These are phyloP conservation scores for Cosmorhoe ocellata DNA, from an alignment of 2,888 invertebrate genomes.

Conservation along the genomic window DNA sequence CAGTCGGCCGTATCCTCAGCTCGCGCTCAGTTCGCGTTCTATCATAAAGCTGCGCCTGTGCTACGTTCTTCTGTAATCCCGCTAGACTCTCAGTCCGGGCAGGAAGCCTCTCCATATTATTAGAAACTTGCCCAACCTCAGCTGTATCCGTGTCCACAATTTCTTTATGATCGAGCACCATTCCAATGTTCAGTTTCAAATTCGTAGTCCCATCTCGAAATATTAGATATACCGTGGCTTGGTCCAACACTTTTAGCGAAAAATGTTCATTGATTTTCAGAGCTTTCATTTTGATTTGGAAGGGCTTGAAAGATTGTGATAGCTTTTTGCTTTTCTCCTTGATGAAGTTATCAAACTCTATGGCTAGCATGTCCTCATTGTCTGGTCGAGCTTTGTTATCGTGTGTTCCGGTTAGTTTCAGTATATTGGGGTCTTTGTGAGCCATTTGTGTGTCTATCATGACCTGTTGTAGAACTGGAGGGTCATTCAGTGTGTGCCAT, in stretches of 20 bases:
- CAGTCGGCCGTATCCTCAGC: conserved; percentile 45
- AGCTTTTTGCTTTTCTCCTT: conserved; percentile 71
- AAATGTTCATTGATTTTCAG: conserved; percentile 74
- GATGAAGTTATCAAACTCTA: conserved; percentile 72
- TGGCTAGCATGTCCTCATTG: conserved; percentile 73
- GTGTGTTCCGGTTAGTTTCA: conserved; percentile 49
- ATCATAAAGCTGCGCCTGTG: conserved; percentile 57
- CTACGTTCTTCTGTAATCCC: conserved; percentile 59
- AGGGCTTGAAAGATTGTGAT: conserved; percentile 66
- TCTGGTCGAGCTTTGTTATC: conserved; percentile 47
- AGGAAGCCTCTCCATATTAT: conserved; percentile 50
- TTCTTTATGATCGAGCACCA: conserved; percentile 77
- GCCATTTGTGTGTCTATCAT: conserved; percentile 72
- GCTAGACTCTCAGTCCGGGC: conserved; percentile 67
- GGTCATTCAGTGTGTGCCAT: conserved; percentile 75
- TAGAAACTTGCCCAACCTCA: conserved; percentile 58
- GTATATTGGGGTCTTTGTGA: conserved; percentile 64
- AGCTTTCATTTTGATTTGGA: conserved; percentile 75
- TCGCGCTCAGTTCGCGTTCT: conserved; percentile 52
- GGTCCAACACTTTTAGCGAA: conserved; percentile 68
- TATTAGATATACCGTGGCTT: conserved; percentile 65
- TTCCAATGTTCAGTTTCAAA: conserved; percentile 71
- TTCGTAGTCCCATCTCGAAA: conserved; percentile 67
- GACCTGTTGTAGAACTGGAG: conserved; percentile 71
- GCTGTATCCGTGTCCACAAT: conserved; percentile 70